These are phyloP conservation scores for Pygmarrhopalites habei DNA, from an alignment of 1,140 invertebrate species.

Conservation along the genomic window DNA sequence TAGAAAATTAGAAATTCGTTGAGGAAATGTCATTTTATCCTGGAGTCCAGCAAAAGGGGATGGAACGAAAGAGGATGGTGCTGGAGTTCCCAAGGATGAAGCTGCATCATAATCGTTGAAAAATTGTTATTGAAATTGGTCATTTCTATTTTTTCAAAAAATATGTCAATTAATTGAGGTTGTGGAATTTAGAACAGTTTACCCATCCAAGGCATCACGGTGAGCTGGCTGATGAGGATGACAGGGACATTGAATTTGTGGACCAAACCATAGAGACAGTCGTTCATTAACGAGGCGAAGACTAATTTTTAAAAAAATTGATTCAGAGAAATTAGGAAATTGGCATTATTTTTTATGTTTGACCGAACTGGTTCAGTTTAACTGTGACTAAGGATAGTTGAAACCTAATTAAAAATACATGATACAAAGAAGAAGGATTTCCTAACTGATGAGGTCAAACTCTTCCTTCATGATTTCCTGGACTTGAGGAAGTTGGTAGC, in stretches of 20 bases:
- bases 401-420: too few relatives aligned
- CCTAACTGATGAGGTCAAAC: too few relatives aligned
- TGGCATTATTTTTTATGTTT: conserved; percentile 32
- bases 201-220: background rate
- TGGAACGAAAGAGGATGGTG: conserved; percentile 18
- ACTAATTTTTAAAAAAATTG: too few relatives aligned
- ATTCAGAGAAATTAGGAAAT: conserved; percentile 10
- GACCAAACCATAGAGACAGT: conserved; percentile 23
- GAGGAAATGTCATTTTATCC: conserved; percentile 20
- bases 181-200: too few relatives aligned
- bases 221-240: conserved; percentile 15
- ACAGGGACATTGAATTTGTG: conserved; percentile 20
- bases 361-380: conserved; percentile 44
- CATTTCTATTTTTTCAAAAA: too few relatives aligned
- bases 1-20: conserved; percentile 20
- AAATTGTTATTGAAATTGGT: too few relatives aligned
- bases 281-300: conserved; percentile 18
- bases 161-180: too few relatives aligned
- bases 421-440: too few relatives aligned
- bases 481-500: too few relatives aligned
- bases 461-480: too few relatives aligned
- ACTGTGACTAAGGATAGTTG: too few relatives aligned
- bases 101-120: too few relatives aligned
- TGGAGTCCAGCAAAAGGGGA: background rate
- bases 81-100: conserved; percentile 8